Base-by-base conservation (phyloP, 2,888 invertebrate species). In the Agrotis segetum region DNA sequence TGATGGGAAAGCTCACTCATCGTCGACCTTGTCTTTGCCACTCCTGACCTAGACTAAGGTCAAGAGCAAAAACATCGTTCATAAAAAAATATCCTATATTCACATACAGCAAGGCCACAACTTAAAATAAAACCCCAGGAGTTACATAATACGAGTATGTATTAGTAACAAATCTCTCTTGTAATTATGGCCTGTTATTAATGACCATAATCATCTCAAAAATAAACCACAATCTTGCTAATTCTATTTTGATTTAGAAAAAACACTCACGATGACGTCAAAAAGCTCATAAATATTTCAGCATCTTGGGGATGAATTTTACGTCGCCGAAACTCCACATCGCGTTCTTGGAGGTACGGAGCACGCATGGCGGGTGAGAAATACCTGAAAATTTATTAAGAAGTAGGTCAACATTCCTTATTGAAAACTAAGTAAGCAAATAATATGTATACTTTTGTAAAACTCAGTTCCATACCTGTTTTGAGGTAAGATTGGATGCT, bases 301-400 rank as follows among this genome's bases (percentile, higher is more conserved):
- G 91, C 82, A 65, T 95, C 95, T 89, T 95, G 95, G 3, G 93
- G 94, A 82, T 95, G 95, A 17, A 88, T 85, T 82, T 88, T 89
- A 52, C 81, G 86, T 59, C 83, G 87, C 40, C 81, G 83, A 21
- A 80, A 56, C 55, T 92, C 89, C 0, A 78, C 74, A 40, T 89
- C 89, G 50, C 89, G 91, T 67, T 82, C 85, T 73, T 92, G 89
- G 63, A 85, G 63, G 68, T 88, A 89, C 1, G 87, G 62, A 60
- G 85, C 67, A 11, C 83, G 71, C 40, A 80, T 64, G 4, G 81
- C 59, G 44, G 83, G 82, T 44, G 85, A 79, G 47, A 77, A 79
- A 77, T 88, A 89, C 67, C 93, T 92, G 70, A 65, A 83, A 88
- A 53, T 63, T 71, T 68, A 47, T 67, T 61, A 16, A 76, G 29